phyloP scores from a whole-genome alignment of 1,140 invertebrate genomes.

The Pseudomyrmex concolor region DNA sequence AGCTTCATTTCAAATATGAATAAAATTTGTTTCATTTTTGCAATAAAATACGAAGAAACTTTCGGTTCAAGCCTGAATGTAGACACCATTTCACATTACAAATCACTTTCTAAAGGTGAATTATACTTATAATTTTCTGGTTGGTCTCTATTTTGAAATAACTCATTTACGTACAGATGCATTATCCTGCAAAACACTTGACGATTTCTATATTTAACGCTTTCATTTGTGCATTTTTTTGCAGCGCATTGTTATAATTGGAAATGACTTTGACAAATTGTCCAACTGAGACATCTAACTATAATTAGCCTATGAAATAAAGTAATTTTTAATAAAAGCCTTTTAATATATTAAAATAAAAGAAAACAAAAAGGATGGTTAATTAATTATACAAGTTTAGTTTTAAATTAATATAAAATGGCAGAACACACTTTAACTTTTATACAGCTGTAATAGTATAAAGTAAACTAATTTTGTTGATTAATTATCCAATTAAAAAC shows the following conservation, averaged over 20 bases:
- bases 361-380: too few relatives aligned
- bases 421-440: too few relatives aligned
- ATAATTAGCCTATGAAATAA: not conserved
- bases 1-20: too few relatives aligned
- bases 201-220: not conserved
- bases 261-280: conserved; percentile 6
- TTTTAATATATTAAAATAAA: too few relatives aligned
- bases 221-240: not conserved
- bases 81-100: not conserved
- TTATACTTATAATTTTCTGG: not conserved
- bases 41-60: too few relatives aligned
- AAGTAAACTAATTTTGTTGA: too few relatives aligned
- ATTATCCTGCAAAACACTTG: not conserved
- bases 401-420: too few relatives aligned
- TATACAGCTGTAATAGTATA: too few relatives aligned
- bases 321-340: too few relatives aligned
- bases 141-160: not conserved
- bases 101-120: conserved; percentile 11
- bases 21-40: too few relatives aligned
- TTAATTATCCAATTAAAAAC: too few relatives aligned
- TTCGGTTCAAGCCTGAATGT: conserved; percentile 2
- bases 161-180: conserved; percentile 11
- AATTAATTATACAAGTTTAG: too few relatives aligned
- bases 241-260: not conserved
- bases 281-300: conserved; percentile 9